Evolutionary conservation across 2,888 invertebrate species (phyloP), one percentile per base, ranked within the genome.

Genomic region (Eilema sororculum): DNA sequence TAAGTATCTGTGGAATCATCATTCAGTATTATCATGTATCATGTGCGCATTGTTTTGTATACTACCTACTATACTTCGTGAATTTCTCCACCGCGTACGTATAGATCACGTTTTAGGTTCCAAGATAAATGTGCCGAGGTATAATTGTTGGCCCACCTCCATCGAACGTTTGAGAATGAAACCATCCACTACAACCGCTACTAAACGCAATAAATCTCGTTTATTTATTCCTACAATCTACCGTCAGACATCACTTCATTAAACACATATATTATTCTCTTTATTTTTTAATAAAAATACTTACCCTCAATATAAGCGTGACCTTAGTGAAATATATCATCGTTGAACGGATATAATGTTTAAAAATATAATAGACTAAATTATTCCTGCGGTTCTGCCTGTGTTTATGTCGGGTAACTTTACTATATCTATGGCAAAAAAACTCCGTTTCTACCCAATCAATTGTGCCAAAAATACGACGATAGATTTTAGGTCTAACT

Each of bases 241-340:
- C 52, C 52, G 33, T 60, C 61, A 20, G 30, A 57, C 37, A 9
- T 52, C 52, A 58, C 37, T 65, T 60, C 25, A 61, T 65, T 28
- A n/a, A 13, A 57, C 28, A 66, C 66, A 62, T 12, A 41, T 58
- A 24, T 62, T 69, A 61, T 41, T 57, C n/a, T 28, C 8, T 60
- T 60, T 22, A 16, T 33, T 30, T 66, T 41, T 24, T 25, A 65
- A 74, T 58, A 76, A 68, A 74, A 20, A 46, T 52, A 52, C 52
- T 52, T 73, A 71, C 64, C 33, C 73, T 77, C 67, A 79, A 75
- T 73, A 63, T 59, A 67, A 73, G 60, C 60, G 6, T 30, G 69
- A 75, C 77, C 75, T 78, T 73, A n/a, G 56, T 65, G 24, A 28
- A 56, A 61, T 65, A 41, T 61, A 61, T 59, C 37, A 56, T 10